These are phyloP conservation scores for Harpagoxenus sublaevis DNA, from an alignment of 2,888 invertebrate species.

Conservation along the genomic window DNA sequence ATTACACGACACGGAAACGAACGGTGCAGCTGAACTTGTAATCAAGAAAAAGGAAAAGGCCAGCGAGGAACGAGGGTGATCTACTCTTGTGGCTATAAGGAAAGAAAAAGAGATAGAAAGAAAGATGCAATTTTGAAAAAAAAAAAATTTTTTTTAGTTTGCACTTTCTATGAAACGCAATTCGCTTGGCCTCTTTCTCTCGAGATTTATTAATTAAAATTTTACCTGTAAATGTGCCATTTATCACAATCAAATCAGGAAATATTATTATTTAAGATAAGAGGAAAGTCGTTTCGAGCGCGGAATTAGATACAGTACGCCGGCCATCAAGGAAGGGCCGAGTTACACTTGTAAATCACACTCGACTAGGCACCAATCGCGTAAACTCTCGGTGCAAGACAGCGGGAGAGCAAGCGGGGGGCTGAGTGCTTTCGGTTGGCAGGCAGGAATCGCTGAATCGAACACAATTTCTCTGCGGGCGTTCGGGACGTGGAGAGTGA, in stretches of 20 bases:
- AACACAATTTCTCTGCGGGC: constrained; percentile 70
- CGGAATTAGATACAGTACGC: constrained; percentile 24
- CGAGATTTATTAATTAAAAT: background rate
- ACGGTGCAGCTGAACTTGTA: constrained; percentile 47
- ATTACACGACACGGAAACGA: constrained; percentile 50
- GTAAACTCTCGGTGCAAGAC: constrained; percentile 42
- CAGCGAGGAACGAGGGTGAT: constrained; percentile 27
- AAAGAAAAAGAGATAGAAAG: background rate
- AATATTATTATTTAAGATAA: background rate
- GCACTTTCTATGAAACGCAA: background rate
- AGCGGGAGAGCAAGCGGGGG: constrained; percentile 23
- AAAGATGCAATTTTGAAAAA: background rate
- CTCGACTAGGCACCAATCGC: constrained; percentile 47
- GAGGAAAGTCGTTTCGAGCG: background rate
- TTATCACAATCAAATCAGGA: background rate
- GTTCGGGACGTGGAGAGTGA: constrained; percentile 64
- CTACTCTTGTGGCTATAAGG: background rate
- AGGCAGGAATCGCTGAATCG: constrained; percentile 67
- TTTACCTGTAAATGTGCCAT: background rate
- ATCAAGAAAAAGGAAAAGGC: constrained; percentile 43
- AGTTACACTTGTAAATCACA: constrained; percentile 55
- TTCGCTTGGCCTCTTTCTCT: background rate
- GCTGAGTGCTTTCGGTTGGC: constrained; percentile 54
- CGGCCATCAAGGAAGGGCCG: constrained; percentile 2
- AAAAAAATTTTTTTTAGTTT: background rate